A percentile compares a stretch with the other conserved stretches of the same genome.
These are phyloP conservation scores for Phallusia fumigata DNA, from an alignment of 23 tunicate genomes.

Conservation along the genomic window DNA sequence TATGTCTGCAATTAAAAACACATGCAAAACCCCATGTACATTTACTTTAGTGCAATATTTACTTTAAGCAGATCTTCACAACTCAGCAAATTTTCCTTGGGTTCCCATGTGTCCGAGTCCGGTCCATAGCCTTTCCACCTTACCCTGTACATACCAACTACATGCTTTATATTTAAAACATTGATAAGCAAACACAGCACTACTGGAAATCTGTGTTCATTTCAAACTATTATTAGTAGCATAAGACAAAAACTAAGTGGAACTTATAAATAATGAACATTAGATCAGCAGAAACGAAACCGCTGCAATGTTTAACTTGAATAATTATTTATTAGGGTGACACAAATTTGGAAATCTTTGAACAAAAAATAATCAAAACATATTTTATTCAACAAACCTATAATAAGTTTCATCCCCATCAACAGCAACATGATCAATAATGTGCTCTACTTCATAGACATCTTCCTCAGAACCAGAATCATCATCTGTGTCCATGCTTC, in stretches of 20 bases:
- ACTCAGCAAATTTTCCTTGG: slow-evolving; percentile 70
- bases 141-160: slow-evolving; percentile 43
- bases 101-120: slow-evolving; percentile 74
- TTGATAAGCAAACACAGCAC: not conserved
- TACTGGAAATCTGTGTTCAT: too few relatives aligned
- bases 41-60: not conserved
- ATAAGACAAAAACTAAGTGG: too few relatives aligned
- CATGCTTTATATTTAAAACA: too few relatives aligned
- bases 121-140: slow-evolving; percentile 64
- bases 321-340: too few relatives aligned
- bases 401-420: slow-evolving; percentile 37
- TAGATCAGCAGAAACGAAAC: too few relatives aligned
- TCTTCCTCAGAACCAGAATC: slow-evolving; percentile 19
- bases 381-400: not conserved
- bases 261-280: too few relatives aligned
- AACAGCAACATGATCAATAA: slow-evolving; percentile 41
- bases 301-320: too few relatives aligned
- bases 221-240: too few relatives aligned
- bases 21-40: not conserved
- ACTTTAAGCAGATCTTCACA: slow-evolving; percentile 81
- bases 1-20: not conserved
- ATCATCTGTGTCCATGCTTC: too few relatives aligned
- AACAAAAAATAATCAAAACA: not conserved
- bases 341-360: too few relatives aligned
- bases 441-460: slow-evolving; percentile 56